These are phyloP conservation scores for Trachelus troglodyta DNA, from an alignment of 2,888 invertebrate species.

Conservation along the genomic window DNA sequence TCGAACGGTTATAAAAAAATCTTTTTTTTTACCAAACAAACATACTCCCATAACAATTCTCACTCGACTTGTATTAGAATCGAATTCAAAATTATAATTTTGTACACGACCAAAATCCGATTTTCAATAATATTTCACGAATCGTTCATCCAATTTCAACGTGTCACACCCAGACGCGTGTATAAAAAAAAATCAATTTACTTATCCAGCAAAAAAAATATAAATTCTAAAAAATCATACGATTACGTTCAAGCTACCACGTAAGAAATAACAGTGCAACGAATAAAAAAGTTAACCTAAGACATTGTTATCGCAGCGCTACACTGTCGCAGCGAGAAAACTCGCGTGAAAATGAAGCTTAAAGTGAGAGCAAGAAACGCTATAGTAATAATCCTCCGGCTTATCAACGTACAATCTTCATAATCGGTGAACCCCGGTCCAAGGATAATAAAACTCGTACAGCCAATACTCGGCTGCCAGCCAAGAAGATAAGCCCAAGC, in stretches of 20 bases:
- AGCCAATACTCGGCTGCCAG: neutral
- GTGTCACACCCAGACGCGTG: neutral
- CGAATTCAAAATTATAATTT: neutral
- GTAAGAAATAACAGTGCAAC: neutral
- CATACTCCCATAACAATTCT: neutral
- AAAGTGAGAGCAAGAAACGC: neutral
- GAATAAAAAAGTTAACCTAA: neutral
- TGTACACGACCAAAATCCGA: neutral
- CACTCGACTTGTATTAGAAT: neutral
- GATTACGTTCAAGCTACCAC: neutral
- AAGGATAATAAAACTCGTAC: neutral
- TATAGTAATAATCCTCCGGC: neutral
- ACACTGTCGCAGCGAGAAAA: neutral
- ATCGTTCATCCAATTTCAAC: neutral
- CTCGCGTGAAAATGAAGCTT: neutral
- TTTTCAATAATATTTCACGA: neutral
- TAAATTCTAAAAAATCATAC: neutral
- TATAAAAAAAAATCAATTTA: neutral
- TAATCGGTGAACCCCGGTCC: neutral
- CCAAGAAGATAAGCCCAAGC: neutral
- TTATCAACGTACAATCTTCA: neutral
- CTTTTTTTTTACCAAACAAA: neutral
- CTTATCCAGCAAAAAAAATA: neutral
- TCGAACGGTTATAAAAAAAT: neutral
- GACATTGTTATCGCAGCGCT: neutral